These are phyloP conservation scores for Gastracanthus pulcherrimus DNA, from an alignment of 2,888 invertebrate species.

Conservation along the genomic window DNA sequence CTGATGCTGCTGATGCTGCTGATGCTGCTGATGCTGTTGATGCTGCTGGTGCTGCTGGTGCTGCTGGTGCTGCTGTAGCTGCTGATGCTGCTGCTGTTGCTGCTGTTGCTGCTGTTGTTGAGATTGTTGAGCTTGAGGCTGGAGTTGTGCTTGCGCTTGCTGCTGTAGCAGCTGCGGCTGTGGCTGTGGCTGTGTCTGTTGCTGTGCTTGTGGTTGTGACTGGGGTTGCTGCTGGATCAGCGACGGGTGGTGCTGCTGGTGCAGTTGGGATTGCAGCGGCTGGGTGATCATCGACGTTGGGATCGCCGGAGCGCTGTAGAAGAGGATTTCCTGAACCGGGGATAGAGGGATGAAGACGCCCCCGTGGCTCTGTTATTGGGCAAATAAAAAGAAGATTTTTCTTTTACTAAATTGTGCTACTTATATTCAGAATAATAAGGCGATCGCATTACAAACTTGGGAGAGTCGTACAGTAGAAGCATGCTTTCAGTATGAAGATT, in stretches of 20 bases:
- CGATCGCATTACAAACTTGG: no score
- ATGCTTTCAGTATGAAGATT: no score
- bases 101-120: neutral
- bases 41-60: constrained; percentile 1
- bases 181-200: constrained; percentile 42
- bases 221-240: constrained; percentile 1
- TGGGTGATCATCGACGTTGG: constrained; percentile 71
- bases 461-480: no score
- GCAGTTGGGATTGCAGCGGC: constrained; percentile 73
- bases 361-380: constrained; percentile 67
- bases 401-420: no score
- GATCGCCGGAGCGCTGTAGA: constrained; percentile 74
- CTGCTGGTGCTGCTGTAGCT: constrained; percentile 74
- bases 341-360: constrained; percentile 74
- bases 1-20: constrained; percentile 44
- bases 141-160: constrained; percentile 9
- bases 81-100: constrained; percentile 63
- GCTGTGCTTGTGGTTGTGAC: constrained; percentile 45
- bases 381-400: neutral
- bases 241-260: constrained; percentile 66
- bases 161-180: constrained; percentile 64
- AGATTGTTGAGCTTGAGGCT: constrained; percentile 11
- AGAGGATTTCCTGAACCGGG: constrained; percentile 74
- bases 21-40: constrained; percentile 45
- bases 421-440: no score